These are phyloP conservation scores for Anthopleura xanthogrammica DNA, from an alignment of 92 coral and sea anemone species.

Conservation along the genomic window DNA sequence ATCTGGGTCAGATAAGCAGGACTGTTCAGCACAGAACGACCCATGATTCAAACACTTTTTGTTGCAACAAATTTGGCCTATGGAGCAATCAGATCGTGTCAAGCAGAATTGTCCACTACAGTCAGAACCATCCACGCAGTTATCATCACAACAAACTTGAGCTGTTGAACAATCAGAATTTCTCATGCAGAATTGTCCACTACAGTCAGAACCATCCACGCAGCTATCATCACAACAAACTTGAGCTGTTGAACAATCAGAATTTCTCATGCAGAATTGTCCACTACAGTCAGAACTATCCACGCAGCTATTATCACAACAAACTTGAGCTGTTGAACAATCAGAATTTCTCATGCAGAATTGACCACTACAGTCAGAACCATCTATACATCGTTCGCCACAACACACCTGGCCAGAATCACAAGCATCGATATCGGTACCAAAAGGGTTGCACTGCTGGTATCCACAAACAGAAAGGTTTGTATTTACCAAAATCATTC, in stretches of 20 bases:
- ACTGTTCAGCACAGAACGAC: no score
- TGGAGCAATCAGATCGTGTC: no score
- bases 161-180: no score
- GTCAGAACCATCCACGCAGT: neutral
- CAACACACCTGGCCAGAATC: conserved; percentile 12
- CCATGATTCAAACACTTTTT: no score
- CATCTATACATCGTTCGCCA: neutral
- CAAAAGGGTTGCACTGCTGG: neutral
- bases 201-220: neutral
- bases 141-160: no score
- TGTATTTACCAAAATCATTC: no score
- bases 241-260: no score
- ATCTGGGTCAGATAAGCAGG: neutral
- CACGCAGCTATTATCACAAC: neutral
- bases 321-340: no score
- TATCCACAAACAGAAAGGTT: no score
- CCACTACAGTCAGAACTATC: conserved; percentile 1
- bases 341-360: neutral
- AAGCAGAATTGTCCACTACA: neutral
- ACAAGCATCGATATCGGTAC: neutral
- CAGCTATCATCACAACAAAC: neutral
- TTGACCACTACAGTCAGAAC: neutral
- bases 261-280: neutral
- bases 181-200: neutral
- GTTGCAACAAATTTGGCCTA: no score